Conservation (phyloP, 2,888 invertebrate species). For the Drosophila gaucha region DNA sequence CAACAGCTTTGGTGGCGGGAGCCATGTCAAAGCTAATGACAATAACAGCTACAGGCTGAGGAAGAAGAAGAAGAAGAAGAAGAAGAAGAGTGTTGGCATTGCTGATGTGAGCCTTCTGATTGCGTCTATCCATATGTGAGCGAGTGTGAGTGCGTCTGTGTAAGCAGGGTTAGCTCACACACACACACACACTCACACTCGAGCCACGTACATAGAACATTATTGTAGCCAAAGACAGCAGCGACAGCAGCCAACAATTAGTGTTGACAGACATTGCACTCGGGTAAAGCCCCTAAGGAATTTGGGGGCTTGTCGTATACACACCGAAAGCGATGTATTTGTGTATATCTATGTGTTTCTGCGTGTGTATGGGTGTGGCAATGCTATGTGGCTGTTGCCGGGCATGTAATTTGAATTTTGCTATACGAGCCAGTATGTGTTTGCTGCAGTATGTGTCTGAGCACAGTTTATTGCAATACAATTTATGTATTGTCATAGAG, state of each 20-base stretch:
- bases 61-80: constrained; percentile 9
- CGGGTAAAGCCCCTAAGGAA: constrained; percentile 66
- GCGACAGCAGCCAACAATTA: constrained; percentile 72
- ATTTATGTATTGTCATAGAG: constrained; percentile 13
- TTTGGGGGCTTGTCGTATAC: constrained; percentile 59
- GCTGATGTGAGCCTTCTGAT: constrained; percentile 51
- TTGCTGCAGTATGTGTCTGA: neutral
- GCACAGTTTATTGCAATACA: constrained; percentile 28
- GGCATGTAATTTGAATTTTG: constrained; percentile 43
- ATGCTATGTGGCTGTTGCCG: constrained; percentile 31
- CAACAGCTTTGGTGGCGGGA: constrained; percentile 16
- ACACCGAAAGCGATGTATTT: constrained; percentile 26
- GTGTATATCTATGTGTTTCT: neutral
- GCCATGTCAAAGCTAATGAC: constrained; percentile 60
- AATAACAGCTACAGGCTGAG: constrained; percentile 36
- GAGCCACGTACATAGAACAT: constrained; percentile 47
- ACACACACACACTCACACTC: constrained; percentile 23
- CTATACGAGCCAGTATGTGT: neutral
- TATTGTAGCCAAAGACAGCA: constrained; percentile 69
- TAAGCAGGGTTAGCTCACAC: constrained; percentile 55
- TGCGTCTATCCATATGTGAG: constrained; percentile 25
- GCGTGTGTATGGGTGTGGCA: neutral
- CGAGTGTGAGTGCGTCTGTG: constrained; percentile 13
- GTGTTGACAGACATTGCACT: constrained; percentile 78
- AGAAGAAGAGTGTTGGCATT: constrained; percentile 22